These are phyloP conservation scores for Stenchaetothrips biformis DNA, from an alignment of 2,888 invertebrate species.

Conservation along the genomic window DNA sequence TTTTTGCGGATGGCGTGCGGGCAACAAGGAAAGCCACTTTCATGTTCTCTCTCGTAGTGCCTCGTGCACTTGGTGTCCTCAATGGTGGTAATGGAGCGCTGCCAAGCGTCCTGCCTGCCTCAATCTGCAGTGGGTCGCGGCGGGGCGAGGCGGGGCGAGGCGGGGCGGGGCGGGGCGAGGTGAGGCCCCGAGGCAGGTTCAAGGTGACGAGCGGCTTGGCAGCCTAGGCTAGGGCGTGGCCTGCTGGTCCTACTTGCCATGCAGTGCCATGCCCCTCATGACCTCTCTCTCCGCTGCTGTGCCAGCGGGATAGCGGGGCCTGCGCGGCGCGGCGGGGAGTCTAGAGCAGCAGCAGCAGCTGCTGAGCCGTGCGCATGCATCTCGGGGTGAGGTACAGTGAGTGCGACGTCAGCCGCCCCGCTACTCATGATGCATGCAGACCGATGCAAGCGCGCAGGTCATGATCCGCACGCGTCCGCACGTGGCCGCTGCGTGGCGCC, in stretches of 20 bases:
- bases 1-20: not conserved
- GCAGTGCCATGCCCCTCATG: not conserved
- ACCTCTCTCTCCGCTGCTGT: not conserved
- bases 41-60: not conserved
- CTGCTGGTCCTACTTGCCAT: not conserved
- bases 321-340: not conserved
- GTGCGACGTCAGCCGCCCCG: too few species aligned
- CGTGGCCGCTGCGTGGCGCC: not conserved
- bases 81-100: not conserved
- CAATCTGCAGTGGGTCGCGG: not conserved
- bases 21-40: not conserved
- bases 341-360: too few species aligned
- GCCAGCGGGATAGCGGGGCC: not conserved
- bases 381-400: too few species aligned
- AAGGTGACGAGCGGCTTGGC: not conserved
- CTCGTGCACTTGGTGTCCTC: not conserved
- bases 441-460: not conserved
- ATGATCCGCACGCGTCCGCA: not conserved
- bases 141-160: not conserved
- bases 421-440: too few species aligned
- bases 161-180: too few species aligned
- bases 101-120: not conserved
- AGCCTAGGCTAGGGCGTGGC: not conserved
- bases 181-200: not conserved
- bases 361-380: too few species aligned